Evolutionary conservation across 2,797 vertebrate species (phyloP).

Genomic region (Heterohyrax brucei): DNA sequence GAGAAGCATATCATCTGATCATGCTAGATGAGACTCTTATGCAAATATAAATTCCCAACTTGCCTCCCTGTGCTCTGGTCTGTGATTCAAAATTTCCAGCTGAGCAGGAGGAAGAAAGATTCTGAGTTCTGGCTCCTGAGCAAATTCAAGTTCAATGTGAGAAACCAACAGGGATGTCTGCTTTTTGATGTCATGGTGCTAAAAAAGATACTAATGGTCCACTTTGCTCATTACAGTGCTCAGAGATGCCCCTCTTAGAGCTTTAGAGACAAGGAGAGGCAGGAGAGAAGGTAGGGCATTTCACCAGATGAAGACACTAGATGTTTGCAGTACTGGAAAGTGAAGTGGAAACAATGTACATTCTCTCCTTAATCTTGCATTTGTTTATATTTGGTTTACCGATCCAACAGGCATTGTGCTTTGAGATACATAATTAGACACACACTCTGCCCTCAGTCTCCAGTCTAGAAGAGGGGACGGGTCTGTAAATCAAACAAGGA

Average conservation of each 20-base stretch:
- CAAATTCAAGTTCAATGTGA: not conserved
- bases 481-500: not conserved
- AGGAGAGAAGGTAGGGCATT: not conserved
- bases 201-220: not conserved
- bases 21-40: not conserved
- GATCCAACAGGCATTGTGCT: not conserved
- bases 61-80: not conserved
- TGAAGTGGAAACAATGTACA: accelerated
- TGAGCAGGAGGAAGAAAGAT: not conserved
- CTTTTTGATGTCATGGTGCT: not conserved
- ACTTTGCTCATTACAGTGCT: not conserved
- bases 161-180: not conserved
- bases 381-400: not conserved
- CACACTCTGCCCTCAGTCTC: not conserved
- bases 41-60: not conserved
- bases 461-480: not conserved
- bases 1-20: not conserved
- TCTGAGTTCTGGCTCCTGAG: not conserved
- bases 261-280: not conserved
- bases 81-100: not conserved
- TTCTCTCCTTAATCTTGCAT: not conserved
- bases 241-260: not conserved
- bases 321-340: accelerated
- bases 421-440: not conserved
- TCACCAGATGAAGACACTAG: accelerated